Percentiles rank a stretch among this genome's conserved stretches.
These are phyloP conservation scores for Thamnophis sirtalis DNA, from an alignment of 2,113 vertebrate species.

Conservation along the genomic window DNA sequence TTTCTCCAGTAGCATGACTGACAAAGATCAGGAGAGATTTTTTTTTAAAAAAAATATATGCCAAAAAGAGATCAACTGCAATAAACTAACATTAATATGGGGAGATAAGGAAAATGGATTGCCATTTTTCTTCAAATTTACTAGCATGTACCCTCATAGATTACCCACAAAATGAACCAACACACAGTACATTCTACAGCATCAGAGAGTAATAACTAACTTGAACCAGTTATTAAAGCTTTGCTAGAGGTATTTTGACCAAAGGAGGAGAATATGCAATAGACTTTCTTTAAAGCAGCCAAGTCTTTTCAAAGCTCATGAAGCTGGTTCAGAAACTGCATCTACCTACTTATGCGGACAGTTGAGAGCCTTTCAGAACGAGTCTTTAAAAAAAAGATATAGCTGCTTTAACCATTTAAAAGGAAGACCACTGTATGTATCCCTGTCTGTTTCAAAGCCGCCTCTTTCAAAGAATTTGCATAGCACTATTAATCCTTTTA, in stretches of 20 bases:
- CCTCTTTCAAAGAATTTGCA: background rate
- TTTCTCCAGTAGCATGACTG: background rate
- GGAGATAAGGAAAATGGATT: background rate
- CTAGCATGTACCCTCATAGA: background rate
- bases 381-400: background rate
- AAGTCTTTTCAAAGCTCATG: background rate
- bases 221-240: background rate
- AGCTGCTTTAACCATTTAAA: background rate
- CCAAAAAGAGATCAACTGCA: background rate
- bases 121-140: background rate
- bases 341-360: background rate
- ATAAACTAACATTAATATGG: background rate
- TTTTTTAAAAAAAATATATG: background rate
- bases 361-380: background rate
- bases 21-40: background rate
- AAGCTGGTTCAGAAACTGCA: background rate
- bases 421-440: background rate
- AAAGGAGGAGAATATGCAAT: background rate
- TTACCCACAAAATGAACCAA: background rate
- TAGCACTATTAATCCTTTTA: background rate
- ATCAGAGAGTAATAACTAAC: background rate
- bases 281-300: background rate
- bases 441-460: background rate
- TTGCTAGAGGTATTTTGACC: background rate
- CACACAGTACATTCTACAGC: background rate